Evolutionary conservation across 2,113 vertebrate genomes (phyloP).

Genomic region (Heliornis fulica): DNA sequence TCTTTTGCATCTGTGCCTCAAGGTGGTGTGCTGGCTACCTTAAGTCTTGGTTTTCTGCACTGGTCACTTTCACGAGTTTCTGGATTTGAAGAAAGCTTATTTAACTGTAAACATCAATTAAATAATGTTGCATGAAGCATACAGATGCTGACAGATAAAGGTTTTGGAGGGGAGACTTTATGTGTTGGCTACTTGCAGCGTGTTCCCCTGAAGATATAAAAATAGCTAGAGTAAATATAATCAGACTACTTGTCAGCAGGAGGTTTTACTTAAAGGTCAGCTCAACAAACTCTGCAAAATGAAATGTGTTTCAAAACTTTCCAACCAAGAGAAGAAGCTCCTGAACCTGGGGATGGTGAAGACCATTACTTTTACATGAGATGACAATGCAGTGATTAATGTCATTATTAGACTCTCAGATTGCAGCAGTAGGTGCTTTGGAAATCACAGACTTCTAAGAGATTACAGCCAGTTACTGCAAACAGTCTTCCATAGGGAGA

Average conservation of each 20-base stretch:
- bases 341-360: not conserved
- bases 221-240: not conserved
- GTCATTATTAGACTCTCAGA: not conserved
- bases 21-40: not conserved
- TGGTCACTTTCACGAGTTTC: not conserved
- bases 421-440: not conserved
- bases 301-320: not conserved
- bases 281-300: not conserved
- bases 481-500: not conserved
- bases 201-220: not conserved
- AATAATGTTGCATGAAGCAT: not conserved
- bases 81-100: not conserved
- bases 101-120: not conserved
- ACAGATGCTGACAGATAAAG: not conserved
- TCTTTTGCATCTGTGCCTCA: not conserved
- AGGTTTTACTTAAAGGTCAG: not conserved
- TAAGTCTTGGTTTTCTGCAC: not conserved
- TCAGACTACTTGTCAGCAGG: not conserved
- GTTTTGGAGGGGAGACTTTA: not conserved
- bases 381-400: not conserved
- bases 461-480: not conserved
- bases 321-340: not conserved
- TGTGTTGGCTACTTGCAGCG: fast-evolving
- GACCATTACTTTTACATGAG: not conserved
- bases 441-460: not conserved